Conservation (phyloP, 2,797 vertebrate species). For the Microctenopoma steveboyesi region DNA sequence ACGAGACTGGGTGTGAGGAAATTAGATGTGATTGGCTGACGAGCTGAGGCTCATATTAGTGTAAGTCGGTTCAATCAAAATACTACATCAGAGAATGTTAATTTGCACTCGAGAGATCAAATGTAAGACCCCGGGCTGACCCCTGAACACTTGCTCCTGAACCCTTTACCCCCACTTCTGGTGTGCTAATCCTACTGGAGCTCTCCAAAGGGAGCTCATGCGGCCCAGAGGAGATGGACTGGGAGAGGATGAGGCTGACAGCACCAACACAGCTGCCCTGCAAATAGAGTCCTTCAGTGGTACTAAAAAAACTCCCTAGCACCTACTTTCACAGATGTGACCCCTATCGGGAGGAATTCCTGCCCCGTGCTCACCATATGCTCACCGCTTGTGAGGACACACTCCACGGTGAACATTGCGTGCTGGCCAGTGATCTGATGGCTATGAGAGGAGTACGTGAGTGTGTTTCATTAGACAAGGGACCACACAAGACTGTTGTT, state of each 20-base stretch:
- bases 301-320: slow-evolving; percentile 35
- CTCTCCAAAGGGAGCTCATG: slow-evolving; percentile 64
- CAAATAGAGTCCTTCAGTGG: slow-evolving; percentile 23
- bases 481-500: slow-evolving; percentile 81
- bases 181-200: slow-evolving; percentile 72
- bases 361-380: slow-evolving; percentile 22
- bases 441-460: slow-evolving; percentile 44
- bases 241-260: slow-evolving; percentile 75
- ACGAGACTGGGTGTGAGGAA: slow-evolving; percentile 40
- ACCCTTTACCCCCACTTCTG: slow-evolving; percentile 62
- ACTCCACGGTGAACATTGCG: slow-evolving; percentile 38
- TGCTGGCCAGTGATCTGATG: slow-evolving; percentile 62
- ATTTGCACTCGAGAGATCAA: slow-evolving; percentile 66
- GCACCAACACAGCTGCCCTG: slow-evolving; percentile 81
- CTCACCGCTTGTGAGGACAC: slow-evolving; percentile 40
- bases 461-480: slow-evolving; percentile 74
- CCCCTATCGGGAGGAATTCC: slow-evolving; percentile 22
- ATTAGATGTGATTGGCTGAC: slow-evolving; percentile 49
- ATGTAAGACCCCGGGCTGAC: slow-evolving; percentile 67
- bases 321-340: slow-evolving; percentile 50
- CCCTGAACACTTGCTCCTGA: slow-evolving; percentile 74
- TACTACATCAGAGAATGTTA: slow-evolving; percentile 60
- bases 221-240: slow-evolving; percentile 69
- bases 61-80: slow-evolving; percentile 56
- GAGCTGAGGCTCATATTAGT: slow-evolving; percentile 47